Evolutionary conservation across 2,113 vertebrate genomes (phyloP), one percentile per base, ranked within the genome.

Genomic region (Callospermophilus lateralis): DNA sequence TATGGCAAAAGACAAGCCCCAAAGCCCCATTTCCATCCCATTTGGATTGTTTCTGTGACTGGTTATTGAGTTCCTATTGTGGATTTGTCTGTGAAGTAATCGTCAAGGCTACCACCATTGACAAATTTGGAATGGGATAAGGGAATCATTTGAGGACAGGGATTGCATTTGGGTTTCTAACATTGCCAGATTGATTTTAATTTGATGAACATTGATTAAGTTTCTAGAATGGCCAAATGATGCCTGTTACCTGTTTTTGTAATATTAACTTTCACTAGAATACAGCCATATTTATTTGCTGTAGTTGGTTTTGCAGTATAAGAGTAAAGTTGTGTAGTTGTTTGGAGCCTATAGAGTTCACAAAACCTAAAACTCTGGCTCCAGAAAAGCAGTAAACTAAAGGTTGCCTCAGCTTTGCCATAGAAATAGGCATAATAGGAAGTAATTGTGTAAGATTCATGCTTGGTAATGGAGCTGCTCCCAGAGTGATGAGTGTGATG

Each of bases 111-210:
- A 9, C 8, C 42, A n/a, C 32, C 53, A 39, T 34, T 90, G 76
- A 90, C 28, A 85, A 20, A 34, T 76, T 58, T 48, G 55, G 22
- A 17, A n/a, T 42, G 42, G 53, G 65, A 37, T 55, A 78, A 84
- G 34, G 68, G 58, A 72, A 45, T 85, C 28, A 65, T 81, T 34
- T 51, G 28, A 81, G 68, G 79, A 34, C 37, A 83, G 53, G 19
- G 28, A 45, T n/a, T 63, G 37, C 61, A 86, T 76, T 95, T 93
- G 76, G 12, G 16, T 91, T 94, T 85, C 67, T 73, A 58, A 37
- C 45, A 55, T 55, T 94, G 30, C 58, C 77, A 68, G 63, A 51
- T 53, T 15, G 37, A 72, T 15, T 93, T 87, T 79, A 58, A 84
- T 76, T 48, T 93, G 72, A 84, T 91, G 76, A 80, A 78, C n/a